phyloP scores from a whole-genome alignment of 2,797 vertebrate genomes.

The Microctenopoma lineatum region DNA sequence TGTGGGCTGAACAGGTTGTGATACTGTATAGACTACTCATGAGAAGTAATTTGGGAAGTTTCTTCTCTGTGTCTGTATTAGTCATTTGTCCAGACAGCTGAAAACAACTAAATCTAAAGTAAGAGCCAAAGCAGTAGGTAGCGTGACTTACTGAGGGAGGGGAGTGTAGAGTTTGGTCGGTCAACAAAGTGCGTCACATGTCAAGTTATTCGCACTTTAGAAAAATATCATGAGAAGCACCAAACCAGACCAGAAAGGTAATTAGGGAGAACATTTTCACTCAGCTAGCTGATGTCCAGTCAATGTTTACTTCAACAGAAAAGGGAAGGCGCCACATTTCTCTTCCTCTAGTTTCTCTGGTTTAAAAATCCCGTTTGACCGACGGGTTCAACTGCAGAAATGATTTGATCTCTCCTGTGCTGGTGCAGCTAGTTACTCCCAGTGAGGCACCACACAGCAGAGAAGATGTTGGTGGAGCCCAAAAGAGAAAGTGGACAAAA shows the following conservation, averaged over 20 bases:
- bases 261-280: conserved; percentile 9
- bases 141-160: conserved; percentile 31
- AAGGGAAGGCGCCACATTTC: background rate
- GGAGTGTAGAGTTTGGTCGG: background rate
- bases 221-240: conserved; percentile 5
- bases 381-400: too few species aligned
- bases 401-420: too few species aligned
- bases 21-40: conserved; percentile 15
- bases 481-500: background rate
- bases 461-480: too few species aligned
- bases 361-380: background rate
- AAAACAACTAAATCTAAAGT: conserved; percentile 31
- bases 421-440: too few species aligned
- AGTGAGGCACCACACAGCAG: too few species aligned
- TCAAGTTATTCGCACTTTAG: conserved; percentile 3
- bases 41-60: conserved; percentile 39
- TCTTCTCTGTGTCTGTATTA: conserved; percentile 38
- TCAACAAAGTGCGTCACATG: conserved; percentile 15
- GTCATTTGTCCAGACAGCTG: conserved; percentile 40
- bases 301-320: background rate
- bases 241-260: background rate
- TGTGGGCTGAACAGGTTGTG: conserved; percentile 9
- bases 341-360: background rate
- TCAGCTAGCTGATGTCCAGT: background rate
- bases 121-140: conserved; percentile 24